Evolutionary conservation across 2,113 vertebrate species (phyloP).

Genomic region (Sorex araneus): DNA sequence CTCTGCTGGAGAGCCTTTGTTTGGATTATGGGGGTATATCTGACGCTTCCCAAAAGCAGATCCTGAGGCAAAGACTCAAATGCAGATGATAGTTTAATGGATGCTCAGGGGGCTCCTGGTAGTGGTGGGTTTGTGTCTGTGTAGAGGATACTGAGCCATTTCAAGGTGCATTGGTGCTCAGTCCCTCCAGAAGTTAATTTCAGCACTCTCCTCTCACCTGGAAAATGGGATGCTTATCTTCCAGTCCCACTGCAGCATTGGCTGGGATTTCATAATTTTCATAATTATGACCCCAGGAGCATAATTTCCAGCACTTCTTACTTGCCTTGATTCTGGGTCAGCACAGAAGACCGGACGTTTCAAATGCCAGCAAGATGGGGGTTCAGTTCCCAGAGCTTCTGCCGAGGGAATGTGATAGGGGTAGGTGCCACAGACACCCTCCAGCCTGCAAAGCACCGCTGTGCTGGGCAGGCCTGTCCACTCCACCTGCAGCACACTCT

Average conservation of each 20-base stretch:
- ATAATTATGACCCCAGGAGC: background rate
- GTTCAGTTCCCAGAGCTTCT: background rate
- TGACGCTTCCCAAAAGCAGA: background rate
- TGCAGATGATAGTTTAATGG: background rate
- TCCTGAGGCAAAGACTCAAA: constrained; percentile 18
- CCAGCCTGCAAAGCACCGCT: background rate
- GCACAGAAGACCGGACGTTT: background rate
- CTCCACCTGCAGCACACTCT: background rate
- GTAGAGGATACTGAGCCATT: too few relatives aligned
- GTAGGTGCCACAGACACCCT: background rate
- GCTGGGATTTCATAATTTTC: background rate
- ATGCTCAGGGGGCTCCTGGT: background rate
- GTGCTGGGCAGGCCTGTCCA: background rate
- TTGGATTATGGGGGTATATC: background rate
- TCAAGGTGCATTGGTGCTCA: background rate
- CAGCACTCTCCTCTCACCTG: background rate
- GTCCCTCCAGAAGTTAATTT: background rate
- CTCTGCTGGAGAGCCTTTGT: background rate
- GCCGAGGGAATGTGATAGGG: background rate
- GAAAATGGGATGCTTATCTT: background rate
- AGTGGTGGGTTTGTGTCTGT: background rate
- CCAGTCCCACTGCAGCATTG: background rate
- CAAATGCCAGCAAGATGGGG: background rate
- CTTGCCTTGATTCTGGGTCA: background rate
- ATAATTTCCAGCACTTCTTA: constrained; percentile 4